Evolutionary conservation across 2,888 invertebrate genomes (phyloP).

Genomic region (Petrophora chlorosata): DNA sequence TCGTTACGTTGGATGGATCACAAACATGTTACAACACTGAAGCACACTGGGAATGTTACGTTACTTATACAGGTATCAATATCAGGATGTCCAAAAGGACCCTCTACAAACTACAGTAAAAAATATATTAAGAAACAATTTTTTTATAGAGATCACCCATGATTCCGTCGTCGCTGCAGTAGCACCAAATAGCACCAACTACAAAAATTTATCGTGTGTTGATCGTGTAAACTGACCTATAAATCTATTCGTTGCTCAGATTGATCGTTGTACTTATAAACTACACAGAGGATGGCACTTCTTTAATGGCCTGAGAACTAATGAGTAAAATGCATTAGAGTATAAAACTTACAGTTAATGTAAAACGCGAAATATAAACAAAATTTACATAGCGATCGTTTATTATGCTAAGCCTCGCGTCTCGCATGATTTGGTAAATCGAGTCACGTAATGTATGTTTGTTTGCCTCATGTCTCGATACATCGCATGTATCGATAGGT

Average conservation of each 20-base stretch:
- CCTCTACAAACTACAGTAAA: constrained; percentile 57
- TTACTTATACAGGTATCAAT: constrained; percentile 82
- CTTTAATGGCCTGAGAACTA: constrained; percentile 82
- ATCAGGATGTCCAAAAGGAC: constrained; percentile 55
- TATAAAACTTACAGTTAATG: constrained; percentile 67
- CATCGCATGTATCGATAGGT: constrained; percentile 56
- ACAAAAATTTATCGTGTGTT: constrained; percentile 38
- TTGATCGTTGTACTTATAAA: constrained; percentile 70
- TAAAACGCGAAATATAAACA: constrained; percentile 63
- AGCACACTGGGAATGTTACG: constrained; percentile 82
- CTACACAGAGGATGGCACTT: constrained; percentile 82
- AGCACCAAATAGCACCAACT: constrained; percentile 72
- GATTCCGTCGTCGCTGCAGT: constrained; percentile 65
- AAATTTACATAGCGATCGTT: constrained; percentile 55
- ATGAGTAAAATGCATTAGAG: constrained; percentile 82
- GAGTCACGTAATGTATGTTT: constrained; percentile 76
- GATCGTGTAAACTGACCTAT: constrained; percentile 42
- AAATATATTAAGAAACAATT: constrained; percentile 76
- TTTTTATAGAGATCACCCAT: constrained; percentile 78
- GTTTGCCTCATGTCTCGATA: constrained; percentile 61
- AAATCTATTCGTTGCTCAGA: constrained; percentile 62
- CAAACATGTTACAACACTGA: constrained; percentile 80
- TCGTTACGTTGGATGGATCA: constrained; percentile 79
- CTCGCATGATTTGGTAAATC: constrained; percentile 79
- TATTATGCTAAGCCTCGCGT: constrained; percentile 76